Evolutionary conservation across 2,888 invertebrate species (phyloP).

Genomic region (Rhogogaster chlorosoma): DNA sequence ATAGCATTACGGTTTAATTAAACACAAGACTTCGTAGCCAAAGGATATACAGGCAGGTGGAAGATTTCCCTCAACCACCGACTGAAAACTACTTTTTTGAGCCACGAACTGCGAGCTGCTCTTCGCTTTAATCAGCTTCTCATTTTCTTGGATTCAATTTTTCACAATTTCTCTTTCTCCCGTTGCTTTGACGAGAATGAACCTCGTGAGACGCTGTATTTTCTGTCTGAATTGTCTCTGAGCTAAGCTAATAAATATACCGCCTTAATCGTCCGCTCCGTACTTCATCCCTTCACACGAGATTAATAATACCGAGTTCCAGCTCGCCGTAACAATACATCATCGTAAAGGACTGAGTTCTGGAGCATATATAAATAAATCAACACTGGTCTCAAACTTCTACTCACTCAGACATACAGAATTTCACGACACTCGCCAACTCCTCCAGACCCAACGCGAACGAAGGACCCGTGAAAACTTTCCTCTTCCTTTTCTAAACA

Average conservation of each 20-base stretch:
- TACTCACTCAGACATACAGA: background rate
- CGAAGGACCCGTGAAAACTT: background rate
- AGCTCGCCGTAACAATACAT: conserved; percentile 14
- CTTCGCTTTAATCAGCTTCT: conserved; percentile 14
- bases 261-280: conserved; percentile 11
- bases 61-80: background rate
- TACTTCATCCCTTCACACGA: conserved; percentile 31
- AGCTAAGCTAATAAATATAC: conserved; percentile 30
- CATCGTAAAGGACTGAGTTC: conserved; percentile 24
- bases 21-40: conserved; percentile 23
- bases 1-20: conserved; percentile 43
- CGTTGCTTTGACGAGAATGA: background rate
- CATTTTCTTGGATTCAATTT: background rate
- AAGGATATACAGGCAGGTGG: background rate
- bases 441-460: background rate
- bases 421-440: background rate
- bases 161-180: background rate
- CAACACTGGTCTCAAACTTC: conserved; percentile 18
- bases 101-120: background rate
- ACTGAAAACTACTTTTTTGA: conserved; percentile 23
- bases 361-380: conserved; percentile 28
- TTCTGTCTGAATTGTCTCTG: background rate
- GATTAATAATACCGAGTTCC: conserved; percentile 23
- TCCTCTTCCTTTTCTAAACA: background rate
- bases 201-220: background rate